A percentile compares a stretch with the other conserved stretches of the same genome.
Evolutionary conservation across 2,888 invertebrate genomes (phyloP).

Genomic region (Koerneria pararmatus): DNA sequence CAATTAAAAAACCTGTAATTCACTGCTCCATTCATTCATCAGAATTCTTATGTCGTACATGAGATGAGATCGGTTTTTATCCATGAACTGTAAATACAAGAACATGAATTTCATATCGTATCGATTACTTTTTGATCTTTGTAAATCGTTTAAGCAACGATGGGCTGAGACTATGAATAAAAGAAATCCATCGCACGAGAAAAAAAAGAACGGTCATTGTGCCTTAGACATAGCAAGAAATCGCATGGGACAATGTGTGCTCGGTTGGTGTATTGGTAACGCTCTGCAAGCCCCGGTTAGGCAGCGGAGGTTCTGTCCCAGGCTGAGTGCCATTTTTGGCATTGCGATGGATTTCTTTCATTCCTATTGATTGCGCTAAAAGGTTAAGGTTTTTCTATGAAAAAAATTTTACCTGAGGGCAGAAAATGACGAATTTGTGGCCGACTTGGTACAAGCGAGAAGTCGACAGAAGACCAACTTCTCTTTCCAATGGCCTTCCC

Average conservation of each 20-base stretch:
- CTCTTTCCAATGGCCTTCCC: constrained; percentile 83
- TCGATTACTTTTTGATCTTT: too few relatives aligned
- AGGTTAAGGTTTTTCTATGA: not conserved
- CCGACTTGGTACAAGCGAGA: constrained; percentile 93
- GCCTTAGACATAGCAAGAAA: not conserved
- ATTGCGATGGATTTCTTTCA: too few relatives aligned
- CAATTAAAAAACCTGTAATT: constrained; percentile 7
- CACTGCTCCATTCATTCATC: constrained; percentile 71
- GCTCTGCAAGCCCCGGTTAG: too few relatives aligned
- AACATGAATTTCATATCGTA: not conserved
- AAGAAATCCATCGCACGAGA: not conserved
- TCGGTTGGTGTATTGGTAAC: not conserved
- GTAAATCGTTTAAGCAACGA: too few relatives aligned
- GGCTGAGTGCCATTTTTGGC: too few relatives aligned
- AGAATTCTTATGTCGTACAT: constrained; percentile 95
- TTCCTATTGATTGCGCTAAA: too few relatives aligned
- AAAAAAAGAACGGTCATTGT: constrained; percentile 1
- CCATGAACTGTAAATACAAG: constrained; percentile 77
- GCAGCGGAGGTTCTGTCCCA: too few relatives aligned
- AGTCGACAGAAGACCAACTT: constrained; percentile 93
- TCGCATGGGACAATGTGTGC: not conserved
- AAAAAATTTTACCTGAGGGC: constrained; percentile 80
- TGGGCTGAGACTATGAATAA: too few relatives aligned
- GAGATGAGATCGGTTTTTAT: constrained; percentile 94
- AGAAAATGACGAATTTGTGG: constrained; percentile 93